Base-by-base conservation (phyloP, 2,797 vertebrate species). In the Tokudaia muenninki region DNA sequence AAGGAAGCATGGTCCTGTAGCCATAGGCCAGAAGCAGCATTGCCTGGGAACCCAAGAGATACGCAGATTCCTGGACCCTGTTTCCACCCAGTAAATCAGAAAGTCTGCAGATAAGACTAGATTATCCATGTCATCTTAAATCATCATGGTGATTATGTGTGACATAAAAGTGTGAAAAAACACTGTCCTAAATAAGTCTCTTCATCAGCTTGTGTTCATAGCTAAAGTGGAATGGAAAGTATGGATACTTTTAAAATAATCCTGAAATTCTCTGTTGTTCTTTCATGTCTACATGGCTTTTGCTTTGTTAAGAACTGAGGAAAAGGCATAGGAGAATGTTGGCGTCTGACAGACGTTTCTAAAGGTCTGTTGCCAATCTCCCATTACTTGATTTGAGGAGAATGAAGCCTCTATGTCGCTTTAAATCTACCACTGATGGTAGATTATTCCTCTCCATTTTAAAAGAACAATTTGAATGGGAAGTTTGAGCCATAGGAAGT, bases 271-370 rank as follows among this genome's bases (percentile, higher is more conserved):
- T 52, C 44, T 92, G 2, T 90, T 16, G 12, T 57, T 86, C 55
- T 17, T 72, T 87, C 77, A 41, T 61, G 26, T 86, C 61, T 86
- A 47, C 12, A 34, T 70, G 10, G 72, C n/a, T 94, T 92, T 90
- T 90, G 16, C 92, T 93, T 74, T 41, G 61, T 75, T 94, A 17
- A 95, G 55, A 90, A 6, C 88, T 88, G 61, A 91, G 77, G 52
- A 87, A 87, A 89, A 80, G 83, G 29, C 14, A 57, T 29, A 31
- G 59, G 44, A 47, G 59, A 47, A 34, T 84, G 65, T 8, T 86
- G 82, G 65, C 83, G 87, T 90, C 84, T 92, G 80, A 75, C 12
- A 59, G 6, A 34, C 16, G 12, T 92, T 88, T 88, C 63, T 88
- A 21, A 72, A 77, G 31, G 13, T 74, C 34, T 57, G 29, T 14